Evolutionary conservation across 2,888 invertebrate species (phyloP).

Genomic region (Laothoe populi): DNA sequence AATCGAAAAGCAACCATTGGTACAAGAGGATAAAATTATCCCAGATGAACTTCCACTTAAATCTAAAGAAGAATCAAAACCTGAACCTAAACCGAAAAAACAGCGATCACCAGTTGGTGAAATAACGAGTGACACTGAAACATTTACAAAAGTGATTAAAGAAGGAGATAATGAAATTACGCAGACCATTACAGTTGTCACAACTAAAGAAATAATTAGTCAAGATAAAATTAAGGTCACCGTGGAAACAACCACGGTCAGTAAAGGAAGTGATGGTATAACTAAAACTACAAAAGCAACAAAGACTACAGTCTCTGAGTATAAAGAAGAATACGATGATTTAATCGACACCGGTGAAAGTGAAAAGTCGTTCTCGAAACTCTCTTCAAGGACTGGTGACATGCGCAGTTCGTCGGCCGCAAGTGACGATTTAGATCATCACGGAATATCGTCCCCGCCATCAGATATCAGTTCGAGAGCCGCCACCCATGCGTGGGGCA

Average conservation of each 20-base stretch:
- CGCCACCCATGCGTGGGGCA: constrained; percentile 81
- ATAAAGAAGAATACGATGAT: constrained; percentile 79
- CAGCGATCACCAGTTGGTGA: constrained; percentile 77
- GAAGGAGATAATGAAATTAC: constrained; percentile 76
- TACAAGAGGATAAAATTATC: constrained; percentile 52
- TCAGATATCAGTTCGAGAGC: constrained; percentile 87
- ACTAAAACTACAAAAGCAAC: constrained; percentile 81
- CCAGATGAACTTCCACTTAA: constrained; percentile 52
- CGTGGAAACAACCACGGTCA: constrained; percentile 78
- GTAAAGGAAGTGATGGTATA: constrained; percentile 73
- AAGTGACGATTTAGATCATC: constrained; percentile 86
- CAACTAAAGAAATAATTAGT: constrained; percentile 78
- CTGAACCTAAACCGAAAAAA: constrained; percentile 62
- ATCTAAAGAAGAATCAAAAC: constrained; percentile 49
- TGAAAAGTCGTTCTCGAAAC: constrained; percentile 80
- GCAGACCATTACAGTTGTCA: constrained; percentile 79
- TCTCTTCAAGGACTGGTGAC: constrained; percentile 80
- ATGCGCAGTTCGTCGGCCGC: constrained; percentile 86
- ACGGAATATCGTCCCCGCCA: constrained; percentile 82
- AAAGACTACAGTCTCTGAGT: constrained; percentile 80
- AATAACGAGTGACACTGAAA: constrained; percentile 77
- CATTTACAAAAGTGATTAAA: constrained; percentile 72
- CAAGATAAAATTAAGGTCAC: constrained; percentile 79
- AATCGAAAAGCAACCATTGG: constrained; percentile 63
- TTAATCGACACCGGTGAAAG: constrained; percentile 73